phyloP scores from a whole-genome alignment of 2,888 invertebrate species.

The Boloria selene region DNA sequence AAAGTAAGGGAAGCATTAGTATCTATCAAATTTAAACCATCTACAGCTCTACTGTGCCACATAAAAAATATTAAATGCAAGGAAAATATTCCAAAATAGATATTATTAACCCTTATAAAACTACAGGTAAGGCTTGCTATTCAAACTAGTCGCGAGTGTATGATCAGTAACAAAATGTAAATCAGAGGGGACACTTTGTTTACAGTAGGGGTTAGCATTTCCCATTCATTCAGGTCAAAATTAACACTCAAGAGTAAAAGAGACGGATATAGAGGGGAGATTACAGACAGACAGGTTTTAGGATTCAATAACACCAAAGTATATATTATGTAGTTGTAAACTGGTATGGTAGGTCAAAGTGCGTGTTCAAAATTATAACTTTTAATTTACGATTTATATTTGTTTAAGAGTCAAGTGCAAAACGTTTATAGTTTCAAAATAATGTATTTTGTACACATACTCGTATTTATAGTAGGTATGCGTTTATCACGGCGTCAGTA shows the following conservation, averaged over 20 bases:
- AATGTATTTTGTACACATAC: too few species aligned
- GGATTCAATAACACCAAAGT: not conserved
- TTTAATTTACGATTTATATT: not conserved
- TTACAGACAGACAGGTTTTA: slow-evolving; percentile 13
- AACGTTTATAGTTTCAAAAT: too few species aligned
- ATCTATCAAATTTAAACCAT: too few species aligned
- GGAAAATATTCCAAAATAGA: too few species aligned
- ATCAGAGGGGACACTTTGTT: slow-evolving; percentile 22
- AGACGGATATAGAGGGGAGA: slow-evolving; percentile 15
- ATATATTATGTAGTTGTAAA: slow-evolving; percentile 1
- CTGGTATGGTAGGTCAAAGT: not conserved
- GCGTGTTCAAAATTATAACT: not conserved
- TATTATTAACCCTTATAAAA: not conserved
- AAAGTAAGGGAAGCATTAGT: too few species aligned
- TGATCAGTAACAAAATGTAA: slow-evolving; percentile 20
- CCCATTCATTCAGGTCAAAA: slow-evolving; percentile 15
- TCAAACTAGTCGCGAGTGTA: not conserved
- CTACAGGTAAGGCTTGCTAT: not conserved
- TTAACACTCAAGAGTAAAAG: slow-evolving; percentile 11
- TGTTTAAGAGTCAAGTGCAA: too few species aligned
- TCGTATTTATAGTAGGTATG: too few species aligned
- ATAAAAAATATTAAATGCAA: too few species aligned
- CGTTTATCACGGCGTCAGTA: too few species aligned
- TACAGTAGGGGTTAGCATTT: slow-evolving; percentile 17
- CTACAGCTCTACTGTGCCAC: too few species aligned